Evolutionary conservation across 2,888 invertebrate species (phyloP).

Genomic region (Timema cristinae): DNA sequence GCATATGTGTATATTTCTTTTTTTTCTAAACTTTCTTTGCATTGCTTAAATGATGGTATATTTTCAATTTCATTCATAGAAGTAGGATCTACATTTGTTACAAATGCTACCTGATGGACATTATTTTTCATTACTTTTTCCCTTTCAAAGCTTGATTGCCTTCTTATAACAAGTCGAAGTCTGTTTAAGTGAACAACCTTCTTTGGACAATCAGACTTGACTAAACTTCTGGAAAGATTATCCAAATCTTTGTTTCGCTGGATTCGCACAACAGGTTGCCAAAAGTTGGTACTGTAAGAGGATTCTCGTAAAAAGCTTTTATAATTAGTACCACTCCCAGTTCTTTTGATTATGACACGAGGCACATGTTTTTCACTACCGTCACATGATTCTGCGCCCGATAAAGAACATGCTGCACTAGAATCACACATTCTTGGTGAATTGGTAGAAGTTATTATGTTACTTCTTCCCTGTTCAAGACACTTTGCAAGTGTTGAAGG

Average conservation of each 20-base stretch:
- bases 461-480: too few relatives aligned
- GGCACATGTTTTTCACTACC: slow-evolving; percentile 17
- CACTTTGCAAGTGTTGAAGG: too few relatives aligned
- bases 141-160: neutral
- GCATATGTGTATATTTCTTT: neutral
- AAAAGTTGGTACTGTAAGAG: slow-evolving; percentile 9
- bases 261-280: slow-evolving; percentile 27
- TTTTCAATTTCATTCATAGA: slow-evolving; percentile 9
- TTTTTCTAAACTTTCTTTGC: too few relatives aligned
- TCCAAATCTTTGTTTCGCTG: slow-evolving; percentile 24
- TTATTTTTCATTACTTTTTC: neutral
- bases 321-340: slow-evolving; percentile 25
- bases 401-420: too few relatives aligned
- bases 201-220: neutral
- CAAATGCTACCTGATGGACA: neutral
- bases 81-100: neutral
- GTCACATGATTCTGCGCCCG: too few relatives aligned
- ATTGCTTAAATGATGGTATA: neutral
- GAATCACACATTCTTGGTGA: too few relatives aligned
- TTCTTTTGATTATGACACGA: slow-evolving; percentile 28
- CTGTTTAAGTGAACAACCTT: slow-evolving; percentile 13
- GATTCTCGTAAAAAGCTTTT: slow-evolving; percentile 24
- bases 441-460: too few relatives aligned
- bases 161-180: slow-evolving; percentile 1
- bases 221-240: slow-evolving; percentile 19